These are phyloP conservation scores for Alfaro cultratus DNA, from an alignment of 2,797 vertebrate species.

Conservation along the genomic window DNA sequence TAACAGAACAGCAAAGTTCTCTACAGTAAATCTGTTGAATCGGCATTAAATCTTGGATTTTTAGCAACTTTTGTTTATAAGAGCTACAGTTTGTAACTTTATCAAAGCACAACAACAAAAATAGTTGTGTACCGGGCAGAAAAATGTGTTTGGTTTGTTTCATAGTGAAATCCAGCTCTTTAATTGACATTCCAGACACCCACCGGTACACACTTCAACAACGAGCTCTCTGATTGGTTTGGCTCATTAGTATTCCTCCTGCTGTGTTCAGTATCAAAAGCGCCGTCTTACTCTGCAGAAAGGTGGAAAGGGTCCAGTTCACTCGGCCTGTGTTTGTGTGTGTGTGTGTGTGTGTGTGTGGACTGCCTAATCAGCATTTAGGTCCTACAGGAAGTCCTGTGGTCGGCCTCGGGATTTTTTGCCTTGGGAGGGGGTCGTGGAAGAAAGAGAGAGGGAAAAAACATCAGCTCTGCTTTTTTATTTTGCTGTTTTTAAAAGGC, in stretches of 20 bases:
- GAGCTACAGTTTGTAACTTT: neutral
- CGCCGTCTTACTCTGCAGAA: conserved; percentile 62
- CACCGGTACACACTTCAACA: conserved; percentile 19
- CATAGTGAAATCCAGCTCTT: neutral
- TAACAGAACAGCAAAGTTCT: neutral
- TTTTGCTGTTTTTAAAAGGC: neutral
- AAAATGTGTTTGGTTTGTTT: neutral
- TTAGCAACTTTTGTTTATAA: neutral
- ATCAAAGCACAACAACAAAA: neutral
- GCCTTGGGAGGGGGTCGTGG: neutral
- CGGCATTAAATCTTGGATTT: neutral
- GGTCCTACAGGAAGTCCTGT: conserved; percentile 76
- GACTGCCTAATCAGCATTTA: conserved; percentile 80
- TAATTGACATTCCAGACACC: neutral
- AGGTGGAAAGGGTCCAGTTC: conserved; percentile 69
- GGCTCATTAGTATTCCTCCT: conserved; percentile 72
- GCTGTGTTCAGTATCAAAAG: conserved; percentile 62
- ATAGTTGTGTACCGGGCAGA: too few species aligned
- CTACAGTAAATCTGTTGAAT: neutral
- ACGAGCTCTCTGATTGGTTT: conserved; percentile 41
- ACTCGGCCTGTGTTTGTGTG: conserved; percentile 34
- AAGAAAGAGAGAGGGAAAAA: neutral
- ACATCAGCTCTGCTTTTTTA: neutral
- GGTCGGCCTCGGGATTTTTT: conserved; percentile 56
- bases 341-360: conserved; percentile 30